Conservation (phyloP, 2,113 vertebrate species). For the Oceanites oceanicus region DNA sequence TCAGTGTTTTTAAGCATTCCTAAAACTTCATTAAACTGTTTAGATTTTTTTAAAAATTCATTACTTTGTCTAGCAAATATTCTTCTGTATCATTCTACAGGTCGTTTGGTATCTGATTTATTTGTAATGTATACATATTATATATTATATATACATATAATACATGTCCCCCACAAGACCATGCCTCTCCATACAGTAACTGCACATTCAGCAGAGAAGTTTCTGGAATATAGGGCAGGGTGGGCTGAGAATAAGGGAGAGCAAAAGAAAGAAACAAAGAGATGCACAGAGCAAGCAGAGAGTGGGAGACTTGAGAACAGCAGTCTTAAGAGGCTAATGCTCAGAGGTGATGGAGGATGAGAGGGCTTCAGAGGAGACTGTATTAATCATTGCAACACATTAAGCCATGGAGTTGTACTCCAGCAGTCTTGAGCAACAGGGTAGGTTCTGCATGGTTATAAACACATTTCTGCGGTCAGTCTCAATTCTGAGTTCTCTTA, state of each 20-base stretch:
- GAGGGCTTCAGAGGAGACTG: neutral
- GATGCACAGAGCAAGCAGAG: neutral
- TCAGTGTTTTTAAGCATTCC: neutral
- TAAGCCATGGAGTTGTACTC: neutral
- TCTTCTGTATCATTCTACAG: neutral
- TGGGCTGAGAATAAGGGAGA: neutral
- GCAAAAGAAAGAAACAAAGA: neutral
- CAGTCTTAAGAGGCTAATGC: neutral
- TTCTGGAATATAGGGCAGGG: neutral
- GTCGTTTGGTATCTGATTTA: neutral
- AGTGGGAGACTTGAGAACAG: neutral
- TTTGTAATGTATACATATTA: neutral
- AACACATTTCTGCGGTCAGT: neutral
- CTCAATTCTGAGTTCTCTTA: neutral
- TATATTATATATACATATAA: neutral
- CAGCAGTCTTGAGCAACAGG: neutral
- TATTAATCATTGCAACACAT: neutral
- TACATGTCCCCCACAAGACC: neutral
- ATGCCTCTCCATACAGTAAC: neutral
- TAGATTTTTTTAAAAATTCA: neutral
- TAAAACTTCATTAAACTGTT: neutral
- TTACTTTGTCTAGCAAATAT: neutral
- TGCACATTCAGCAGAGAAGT: too few species aligned
- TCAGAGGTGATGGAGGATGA: neutral
- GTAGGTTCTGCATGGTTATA: neutral